Base-by-base conservation (phyloP, 2,888 invertebrate species). In the Eutolmus rufibarbis region DNA sequence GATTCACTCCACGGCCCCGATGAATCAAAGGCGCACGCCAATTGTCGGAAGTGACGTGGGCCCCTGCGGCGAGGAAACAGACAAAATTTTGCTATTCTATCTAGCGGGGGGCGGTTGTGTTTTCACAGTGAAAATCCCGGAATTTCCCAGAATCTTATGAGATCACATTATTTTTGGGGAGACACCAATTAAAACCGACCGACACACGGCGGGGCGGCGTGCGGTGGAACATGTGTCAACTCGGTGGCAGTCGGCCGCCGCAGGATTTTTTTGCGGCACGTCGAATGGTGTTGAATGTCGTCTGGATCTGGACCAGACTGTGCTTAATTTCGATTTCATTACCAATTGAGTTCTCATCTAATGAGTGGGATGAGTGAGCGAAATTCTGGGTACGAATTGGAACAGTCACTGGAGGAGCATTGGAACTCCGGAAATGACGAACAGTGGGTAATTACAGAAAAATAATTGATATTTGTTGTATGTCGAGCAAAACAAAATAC, bases 21-120 rank as follows among this genome's bases (percentile, higher is more conserved):
- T 81, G 81, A 81, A 81, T 81, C 81, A 78, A 78, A 79, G 81
- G 56, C 81, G 81, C 40, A n/a, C 51, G 56, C 81, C 79, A 79
- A 81, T 34, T 81, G 51, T 81, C 81, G 81, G 81, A 81, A 81
- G 56, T 81, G 81, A 81, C 81, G 81, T 56, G 16, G 40, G 28
- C n/a, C 23, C 23, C 57, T 8, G 5, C 3, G 19, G 23, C n/a
- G 23, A 57, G 40, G 43, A 77, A 23, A 23, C 46, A 40, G 19
- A 78, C 78, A 78, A 78, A 66, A 23, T 19, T 34, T 37, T 76
- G 34, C 14, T 14, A 9, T 14, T 37, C 2, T 34, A 31, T 19
- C 34, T 7, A 31, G 37, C 37, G 12, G 14, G n/a, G 3, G 16
- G 37, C 8, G 34, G 31, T 23, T 2, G 5, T 4, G 5, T n/a